Evolutionary conservation across 1,140 invertebrate genomes (phyloP).

Genomic region (Idris sp.): DNA sequence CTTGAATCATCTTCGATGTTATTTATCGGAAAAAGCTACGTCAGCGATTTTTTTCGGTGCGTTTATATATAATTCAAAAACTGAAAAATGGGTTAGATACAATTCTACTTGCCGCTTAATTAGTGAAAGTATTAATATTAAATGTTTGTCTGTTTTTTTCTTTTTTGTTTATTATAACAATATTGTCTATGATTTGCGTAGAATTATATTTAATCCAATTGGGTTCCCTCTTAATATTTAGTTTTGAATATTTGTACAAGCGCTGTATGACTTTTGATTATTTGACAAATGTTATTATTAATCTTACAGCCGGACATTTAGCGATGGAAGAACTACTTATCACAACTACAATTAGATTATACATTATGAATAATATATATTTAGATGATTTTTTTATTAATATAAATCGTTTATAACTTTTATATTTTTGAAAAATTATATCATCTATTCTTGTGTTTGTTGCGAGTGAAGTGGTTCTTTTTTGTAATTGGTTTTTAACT

Average conservation of each 20-base stretch:
- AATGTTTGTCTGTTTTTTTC: too few species aligned
- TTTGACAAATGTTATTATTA: conserved; percentile 32
- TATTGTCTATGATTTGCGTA: conserved; percentile 58
- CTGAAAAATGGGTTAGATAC: conserved; percentile 51
- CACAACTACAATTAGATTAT: conserved; percentile 52
- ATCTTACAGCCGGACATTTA: conserved; percentile 54
- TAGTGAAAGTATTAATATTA: conserved; percentile 29
- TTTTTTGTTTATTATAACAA: conserved; percentile 45
- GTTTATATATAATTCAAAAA: conserved; percentile 38
- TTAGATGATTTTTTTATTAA: conserved; percentile 55
- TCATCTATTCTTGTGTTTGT: conserved; percentile 38
- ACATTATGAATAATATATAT: conserved; percentile 38
- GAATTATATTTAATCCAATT: conserved; percentile 60
- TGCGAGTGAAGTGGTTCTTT: conserved; percentile 31
- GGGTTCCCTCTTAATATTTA: conserved; percentile 22
- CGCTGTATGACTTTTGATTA: conserved; percentile 51
- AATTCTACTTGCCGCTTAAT: conserved; percentile 42
- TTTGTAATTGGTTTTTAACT: too few species aligned
- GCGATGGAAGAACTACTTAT: conserved; percentile 56
- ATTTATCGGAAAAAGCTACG: conserved; percentile 51
- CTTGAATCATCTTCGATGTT: conserved; percentile 57
- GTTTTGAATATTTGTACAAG: conserved; percentile 54
- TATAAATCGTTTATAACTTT: conserved; percentile 56
- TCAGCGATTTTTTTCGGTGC: conserved; percentile 22
- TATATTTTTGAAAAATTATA: conserved; percentile 59